Evolutionary conservation across 2,113 vertebrate species (phyloP), one percentile per base, ranked within the genome.

Genomic region (Nipponia nippon): DNA sequence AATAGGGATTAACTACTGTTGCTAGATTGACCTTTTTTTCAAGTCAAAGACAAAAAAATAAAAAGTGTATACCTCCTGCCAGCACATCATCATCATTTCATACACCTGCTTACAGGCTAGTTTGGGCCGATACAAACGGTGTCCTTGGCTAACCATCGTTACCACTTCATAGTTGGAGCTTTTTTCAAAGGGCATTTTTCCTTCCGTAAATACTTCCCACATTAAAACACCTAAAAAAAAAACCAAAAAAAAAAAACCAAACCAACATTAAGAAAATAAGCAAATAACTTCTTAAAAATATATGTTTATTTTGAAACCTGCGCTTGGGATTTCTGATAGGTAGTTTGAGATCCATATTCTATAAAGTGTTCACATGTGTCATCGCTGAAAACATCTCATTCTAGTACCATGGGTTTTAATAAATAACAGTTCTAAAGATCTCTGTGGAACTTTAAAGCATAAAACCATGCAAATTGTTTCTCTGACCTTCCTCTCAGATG

Each of bases 121-220:
- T 83, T 99, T 99, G 13, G 99, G 99, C 73, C 98, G 98, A 94
- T 97, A 98, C 23, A 99, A 98, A n/a, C 99, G 98, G 86, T 99
- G 98, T 47, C 99, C 99, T 34, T 98, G 98, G n/a, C 98, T 98
- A 40, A 99, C 98, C 98, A 99, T 98, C 13, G 98, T 98, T 44
- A 99, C 99, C 36, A 99, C 99, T 96, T 99, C 99, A 21, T 99
- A 99, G 95, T 99, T 99, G 61, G 98, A 98, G 81, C 97, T 99
- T 69, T 98, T 98, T 65, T 99, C 99, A 77, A 99, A 99, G 3
- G 99, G 99, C 99, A 99, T 99, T 75, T 98, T 99, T 34, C 99
- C 99, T 94, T 99, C 99, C 0, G 99, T 99, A 95, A 99, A 99
- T 6, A 99, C 98, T 97, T 99, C 99, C 99, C 99, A 99, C 98